Evolutionary conservation across 2,113 vertebrate species (phyloP), one percentile per base, ranked within the genome.

Genomic region (Scopus umbretta): DNA sequence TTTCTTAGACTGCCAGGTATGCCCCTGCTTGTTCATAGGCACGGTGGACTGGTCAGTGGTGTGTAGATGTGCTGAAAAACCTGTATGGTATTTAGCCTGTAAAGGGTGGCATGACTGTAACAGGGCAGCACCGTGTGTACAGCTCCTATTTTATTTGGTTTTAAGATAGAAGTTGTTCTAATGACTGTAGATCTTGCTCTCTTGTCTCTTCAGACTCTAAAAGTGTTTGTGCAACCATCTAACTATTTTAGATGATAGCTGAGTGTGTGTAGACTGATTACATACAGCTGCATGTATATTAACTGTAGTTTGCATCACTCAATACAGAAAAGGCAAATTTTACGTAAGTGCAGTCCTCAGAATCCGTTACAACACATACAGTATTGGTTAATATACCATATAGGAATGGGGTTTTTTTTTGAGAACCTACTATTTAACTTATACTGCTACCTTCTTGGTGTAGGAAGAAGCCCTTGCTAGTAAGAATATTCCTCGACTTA

Each of bases 1-100:
- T 74, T 87, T 84, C 10, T 71, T 42, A 43, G 23, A 30, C 32
- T 75, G n/a, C 29, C 7, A 23, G 3, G 20, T 71, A 32, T 40
- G 18, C 11, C 29, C 4, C 11, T 70, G 0, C 6, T 36, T 49
- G 10, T 67, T 65, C 1, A 0, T 43, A 27, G 62, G 18, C 1
- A 0, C 56, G 18, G 55, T 66, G 21, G 34, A 23, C 62, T 75
- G 40, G 18, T 66, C 65, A 56, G 10, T 59, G 42, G 16, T 47
- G 12, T 27, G 55, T 43, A 65, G 36, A 34, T n/a, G 21, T 40
- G 61, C 47, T 71, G 42, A 85, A 74, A 92, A 66, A 19, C 12
- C 23, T 36, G 3, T 56, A 7, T 66, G 1, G 1, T 59, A 29
- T n/a, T 68, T 71, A 67, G 38, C 21, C 30, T 15, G 1, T 61